phyloP scores from a whole-genome alignment of 2,888 invertebrate species.

The Gryllus longicercus region DNA sequence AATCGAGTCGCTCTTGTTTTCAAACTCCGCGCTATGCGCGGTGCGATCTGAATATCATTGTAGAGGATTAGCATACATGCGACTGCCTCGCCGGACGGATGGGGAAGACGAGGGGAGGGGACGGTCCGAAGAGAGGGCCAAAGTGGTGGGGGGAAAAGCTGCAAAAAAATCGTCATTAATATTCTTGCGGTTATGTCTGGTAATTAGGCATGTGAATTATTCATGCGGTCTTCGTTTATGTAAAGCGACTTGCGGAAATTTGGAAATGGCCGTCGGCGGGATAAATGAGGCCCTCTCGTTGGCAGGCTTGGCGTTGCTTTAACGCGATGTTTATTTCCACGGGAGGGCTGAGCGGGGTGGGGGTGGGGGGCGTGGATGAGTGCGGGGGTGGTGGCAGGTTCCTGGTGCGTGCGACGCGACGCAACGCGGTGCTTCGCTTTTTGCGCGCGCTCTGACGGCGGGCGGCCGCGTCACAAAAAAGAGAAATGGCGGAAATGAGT shows the following conservation, averaged over 20 bases:
- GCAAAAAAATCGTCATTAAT: neutral
- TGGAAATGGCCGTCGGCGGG: neutral
- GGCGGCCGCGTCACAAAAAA: neutral
- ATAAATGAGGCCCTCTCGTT: neutral
- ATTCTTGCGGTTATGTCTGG: constrained; percentile 1
- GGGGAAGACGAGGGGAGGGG: neutral
- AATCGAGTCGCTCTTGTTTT: constrained; percentile 11
- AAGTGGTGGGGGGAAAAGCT: neutral
- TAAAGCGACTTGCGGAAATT: constrained; percentile 1
- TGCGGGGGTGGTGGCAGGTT: neutral
- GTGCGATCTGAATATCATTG: neutral
- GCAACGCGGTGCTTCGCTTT: neutral
- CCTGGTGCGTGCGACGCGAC: neutral
- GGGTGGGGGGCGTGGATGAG: neutral
- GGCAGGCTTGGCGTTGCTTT: neutral
- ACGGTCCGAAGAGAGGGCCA: neutral
- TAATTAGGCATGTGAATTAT: constrained; percentile 17
- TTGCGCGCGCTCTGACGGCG: too few relatives aligned
- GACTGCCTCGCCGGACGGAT: neutral
- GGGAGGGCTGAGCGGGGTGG: neutral
- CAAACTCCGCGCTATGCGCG: neutral
- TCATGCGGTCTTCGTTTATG: constrained; percentile 17
- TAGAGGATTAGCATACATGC: neutral
- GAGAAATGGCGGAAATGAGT: neutral
- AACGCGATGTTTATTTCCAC: too few relatives aligned